phyloP scores from a whole-genome alignment of 2,888 invertebrate species.

The Ophion costatus region DNA sequence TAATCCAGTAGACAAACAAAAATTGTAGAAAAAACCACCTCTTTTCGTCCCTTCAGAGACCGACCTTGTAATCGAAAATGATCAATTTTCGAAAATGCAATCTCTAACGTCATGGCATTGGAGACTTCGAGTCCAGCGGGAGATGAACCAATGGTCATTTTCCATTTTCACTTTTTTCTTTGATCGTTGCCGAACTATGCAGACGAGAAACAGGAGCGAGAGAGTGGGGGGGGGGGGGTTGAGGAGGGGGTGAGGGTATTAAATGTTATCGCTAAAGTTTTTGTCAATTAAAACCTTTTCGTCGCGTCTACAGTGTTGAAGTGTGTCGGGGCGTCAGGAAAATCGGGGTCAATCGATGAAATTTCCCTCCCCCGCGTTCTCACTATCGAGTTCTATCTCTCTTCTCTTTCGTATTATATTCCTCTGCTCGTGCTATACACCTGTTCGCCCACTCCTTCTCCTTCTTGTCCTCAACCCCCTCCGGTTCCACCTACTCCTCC shows the following conservation, averaged over 20 bases:
- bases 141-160: no score
- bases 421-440: constrained; percentile 22
- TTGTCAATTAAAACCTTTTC: constrained; percentile 61
- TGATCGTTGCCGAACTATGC: no score
- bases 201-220: neutral
- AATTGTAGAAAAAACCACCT: no score
- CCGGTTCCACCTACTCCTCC: neutral
- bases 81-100: no score
- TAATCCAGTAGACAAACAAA: no score
- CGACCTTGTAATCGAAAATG: no score
- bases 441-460: constrained; percentile 36
- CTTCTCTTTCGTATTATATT: constrained; percentile 23
- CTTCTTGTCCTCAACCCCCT: neutral
- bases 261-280: constrained; percentile 46
- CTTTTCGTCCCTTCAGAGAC: no score
- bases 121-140: no score
- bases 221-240: neutral
- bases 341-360: constrained; percentile 66
- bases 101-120: no score
- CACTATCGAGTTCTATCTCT: constrained; percentile 12
- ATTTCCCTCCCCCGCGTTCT: constrained; percentile 12
- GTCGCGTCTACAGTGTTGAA: constrained; percentile 13
- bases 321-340: constrained; percentile 44
- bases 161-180: no score
- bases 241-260: neutral